phyloP scores from a whole-genome alignment of 2,888 invertebrate species.

The Drosophila gaucha region DNA sequence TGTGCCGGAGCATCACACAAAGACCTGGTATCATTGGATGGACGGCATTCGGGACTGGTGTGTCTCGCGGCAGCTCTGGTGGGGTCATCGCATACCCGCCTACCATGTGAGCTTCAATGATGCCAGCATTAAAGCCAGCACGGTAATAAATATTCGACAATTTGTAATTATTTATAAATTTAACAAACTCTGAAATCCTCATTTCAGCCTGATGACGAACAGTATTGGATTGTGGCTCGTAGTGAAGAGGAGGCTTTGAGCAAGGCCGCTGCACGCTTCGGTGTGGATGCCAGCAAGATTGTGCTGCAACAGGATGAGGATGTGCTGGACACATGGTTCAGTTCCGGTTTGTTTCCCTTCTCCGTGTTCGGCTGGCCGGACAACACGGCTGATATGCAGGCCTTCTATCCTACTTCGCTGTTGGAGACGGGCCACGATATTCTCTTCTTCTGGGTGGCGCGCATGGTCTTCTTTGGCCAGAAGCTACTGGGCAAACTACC shows the following conservation, averaged over 20 bases:
- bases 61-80: constrained; percentile 99
- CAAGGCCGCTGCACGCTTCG: constrained; percentile 91
- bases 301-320: constrained; percentile 93
- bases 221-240: constrained; percentile 92
- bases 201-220: constrained; percentile 85
- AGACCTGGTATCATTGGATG: constrained; percentile 98
- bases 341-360: constrained; percentile 98
- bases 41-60: constrained; percentile 99
- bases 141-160: constrained; percentile 72
- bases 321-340: constrained; percentile 99
- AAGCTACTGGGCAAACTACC: constrained; percentile 95
- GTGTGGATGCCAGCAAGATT: constrained; percentile 86
- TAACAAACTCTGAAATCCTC: neutral
- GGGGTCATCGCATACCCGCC: constrained; percentile 99
- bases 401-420: constrained; percentile 95
- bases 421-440: constrained; percentile 99
- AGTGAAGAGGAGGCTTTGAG: constrained; percentile 90
- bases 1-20: constrained; percentile 95
- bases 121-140: constrained; percentile 76
- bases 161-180: neutral
- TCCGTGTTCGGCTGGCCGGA: constrained; percentile 99
- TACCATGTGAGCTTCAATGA: constrained; percentile 90
- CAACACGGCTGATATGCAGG: constrained; percentile 88
- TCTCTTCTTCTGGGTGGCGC: constrained; percentile 99
- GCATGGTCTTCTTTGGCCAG: constrained; percentile 99